Evolutionary conservation across 2,113 vertebrate genomes (phyloP).

Genomic region (Echinops telfairi): DNA sequence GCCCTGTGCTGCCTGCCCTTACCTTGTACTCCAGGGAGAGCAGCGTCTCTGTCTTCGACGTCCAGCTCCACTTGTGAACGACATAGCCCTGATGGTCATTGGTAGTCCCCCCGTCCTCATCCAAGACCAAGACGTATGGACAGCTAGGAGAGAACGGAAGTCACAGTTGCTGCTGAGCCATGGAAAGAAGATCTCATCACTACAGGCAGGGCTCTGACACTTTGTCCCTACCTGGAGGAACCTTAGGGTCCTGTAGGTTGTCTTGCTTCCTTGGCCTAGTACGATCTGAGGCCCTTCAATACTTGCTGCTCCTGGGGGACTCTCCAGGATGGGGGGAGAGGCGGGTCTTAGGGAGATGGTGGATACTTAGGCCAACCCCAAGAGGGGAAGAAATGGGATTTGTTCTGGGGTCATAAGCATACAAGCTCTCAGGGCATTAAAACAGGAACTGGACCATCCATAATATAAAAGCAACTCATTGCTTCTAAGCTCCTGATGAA

Average conservation of each 20-base stretch:
- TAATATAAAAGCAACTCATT: background rate
- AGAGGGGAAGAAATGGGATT: background rate
- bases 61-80: conserved; percentile 83
- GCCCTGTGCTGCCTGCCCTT: background rate
- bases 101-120: conserved; percentile 78
- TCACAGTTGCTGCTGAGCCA: background rate
- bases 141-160: conserved; percentile 69
- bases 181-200: background rate
- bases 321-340: background rate
- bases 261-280: background rate
- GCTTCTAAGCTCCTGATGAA: background rate
- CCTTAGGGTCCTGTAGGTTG: background rate
- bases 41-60: conserved; percentile 75
- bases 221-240: background rate
- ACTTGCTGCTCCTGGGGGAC: background rate
- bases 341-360: background rate
- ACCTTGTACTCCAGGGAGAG: conserved; percentile 84
- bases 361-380: background rate
- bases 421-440: background rate
- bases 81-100: conserved; percentile 74
- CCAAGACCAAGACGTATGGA: conserved; percentile 76
- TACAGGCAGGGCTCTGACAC: background rate
- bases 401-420: background rate
- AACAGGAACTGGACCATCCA: background rate
- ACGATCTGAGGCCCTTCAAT: no score